These are phyloP conservation scores for Chitala chitala DNA, from an alignment of 2,113 vertebrate species.

Conservation along the genomic window DNA sequence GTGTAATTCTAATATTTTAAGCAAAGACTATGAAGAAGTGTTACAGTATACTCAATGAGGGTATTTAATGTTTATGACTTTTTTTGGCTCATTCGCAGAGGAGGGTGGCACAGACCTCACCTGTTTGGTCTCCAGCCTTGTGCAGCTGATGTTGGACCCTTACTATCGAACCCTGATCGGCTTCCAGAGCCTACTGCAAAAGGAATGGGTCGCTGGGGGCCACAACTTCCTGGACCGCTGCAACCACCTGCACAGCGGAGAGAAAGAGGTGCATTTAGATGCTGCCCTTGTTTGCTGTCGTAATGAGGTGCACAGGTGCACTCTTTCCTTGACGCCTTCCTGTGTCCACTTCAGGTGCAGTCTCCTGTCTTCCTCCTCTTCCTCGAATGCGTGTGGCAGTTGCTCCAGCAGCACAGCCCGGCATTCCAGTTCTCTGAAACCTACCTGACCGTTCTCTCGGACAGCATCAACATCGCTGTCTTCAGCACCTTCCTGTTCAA, in stretches of 20 bases:
- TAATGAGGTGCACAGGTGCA: neutral
- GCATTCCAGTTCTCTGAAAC: slow-evolving; percentile 85
- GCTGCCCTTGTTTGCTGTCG: neutral
- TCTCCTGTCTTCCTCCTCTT: slow-evolving; percentile 80
- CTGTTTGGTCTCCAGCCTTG: slow-evolving; percentile 76
- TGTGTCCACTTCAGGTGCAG: slow-evolving; percentile 36
- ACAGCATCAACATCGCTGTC: slow-evolving; percentile 76
- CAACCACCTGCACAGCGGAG: slow-evolving; percentile 73
- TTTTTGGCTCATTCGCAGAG: slow-evolving; percentile 50
- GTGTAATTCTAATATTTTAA: no score
- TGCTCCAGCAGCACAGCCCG: slow-evolving; percentile 71
- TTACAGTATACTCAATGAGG: neutral
- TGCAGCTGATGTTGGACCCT: slow-evolving; percentile 83
- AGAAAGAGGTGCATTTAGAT: slow-evolving; percentile 62
- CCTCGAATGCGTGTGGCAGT: slow-evolving; percentile 79
- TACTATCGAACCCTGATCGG: slow-evolving; percentile 71
- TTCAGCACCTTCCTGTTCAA: slow-evolving; percentile 88
- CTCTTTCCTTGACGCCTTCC: neutral
- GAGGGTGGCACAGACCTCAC: slow-evolving; percentile 75
- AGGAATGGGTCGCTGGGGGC: slow-evolving; percentile 78
- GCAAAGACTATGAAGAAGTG: neutral
- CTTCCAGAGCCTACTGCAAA: slow-evolving; percentile 81
- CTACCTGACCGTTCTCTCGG: slow-evolving; percentile 80
- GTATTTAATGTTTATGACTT: neutral
- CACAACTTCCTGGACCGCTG: slow-evolving; percentile 77